Base-by-base conservation (phyloP, 2,113 vertebrate species). In the Donacobius atricapilla region DNA sequence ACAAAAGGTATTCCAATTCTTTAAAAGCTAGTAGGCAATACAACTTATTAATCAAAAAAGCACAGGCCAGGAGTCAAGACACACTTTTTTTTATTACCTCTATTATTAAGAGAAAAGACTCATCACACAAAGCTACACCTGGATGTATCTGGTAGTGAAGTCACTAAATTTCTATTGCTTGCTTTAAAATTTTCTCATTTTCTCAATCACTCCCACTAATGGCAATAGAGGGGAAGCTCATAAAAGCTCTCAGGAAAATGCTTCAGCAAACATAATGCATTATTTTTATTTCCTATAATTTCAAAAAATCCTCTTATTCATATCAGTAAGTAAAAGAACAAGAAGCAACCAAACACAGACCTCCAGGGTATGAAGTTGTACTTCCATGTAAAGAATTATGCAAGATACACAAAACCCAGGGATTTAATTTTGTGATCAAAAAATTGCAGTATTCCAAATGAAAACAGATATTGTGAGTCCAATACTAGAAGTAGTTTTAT, bases 361-460 rank as follows among this genome's bases (percentile, higher is more conserved):
- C 3, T 56, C 6, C 35, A 39, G 35, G 1, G 7, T 24, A 44
- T 4, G 10, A 83, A 31, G 7, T 3, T 35, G 30, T 51, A 60
- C 33, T 60, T 27, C 54, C 11, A 13, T 8, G 11, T 28, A 89
- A 90, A 70, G 31, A 54, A 60, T 37, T 11, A 51, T 2, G 6
- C 30, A 51, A 44, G 13, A 69, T 27, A 69, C 28, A 56, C 37
- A 96, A 56, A 82, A 16, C 15, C 3, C 18, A 72, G 24, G 2
- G 7, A 89, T 50, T 35, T 64, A 53, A 77, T 65, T 64, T 72
- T 76, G 30, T 35, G 58, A 56, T 40, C 76, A 68, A 83, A 30
- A 57, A 69, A 27, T 35, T 14, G 47, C 0, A 60, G 30, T 35
- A 68, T 33, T 76, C 37, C 0, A 0, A 48, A 21, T 15, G 19